A percentile compares a stretch with the other conserved stretches of the same genome.
Conservation (phyloP, 1,140 invertebrate species). For the Tetraneura akinire region DNA sequence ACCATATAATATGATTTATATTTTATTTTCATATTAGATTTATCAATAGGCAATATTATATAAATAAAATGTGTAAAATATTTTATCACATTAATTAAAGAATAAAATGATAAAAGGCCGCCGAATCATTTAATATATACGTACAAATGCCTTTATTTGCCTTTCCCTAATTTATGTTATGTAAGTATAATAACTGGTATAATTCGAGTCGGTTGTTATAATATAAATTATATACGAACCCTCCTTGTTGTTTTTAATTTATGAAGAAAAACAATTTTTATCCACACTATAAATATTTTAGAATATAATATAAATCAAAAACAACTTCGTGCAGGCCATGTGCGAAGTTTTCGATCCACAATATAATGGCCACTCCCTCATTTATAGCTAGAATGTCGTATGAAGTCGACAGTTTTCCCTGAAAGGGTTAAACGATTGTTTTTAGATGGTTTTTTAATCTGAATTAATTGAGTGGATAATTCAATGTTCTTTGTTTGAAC, state of each 20-base stretch:
- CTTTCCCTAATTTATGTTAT: too few species aligned
- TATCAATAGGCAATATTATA: too few species aligned
- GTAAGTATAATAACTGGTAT: not conserved
- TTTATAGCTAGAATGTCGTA: conserved; percentile 13
- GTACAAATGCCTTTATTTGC: too few species aligned
- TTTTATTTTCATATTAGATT: too few species aligned
- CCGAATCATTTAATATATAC: too few species aligned
- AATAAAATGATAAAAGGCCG: too few species aligned
- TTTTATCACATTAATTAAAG: too few species aligned
- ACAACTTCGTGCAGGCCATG: conserved; percentile 20
- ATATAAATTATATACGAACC: not conserved
- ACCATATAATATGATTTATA: too few species aligned
- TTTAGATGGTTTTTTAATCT: conserved; percentile 48
- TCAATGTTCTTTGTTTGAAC: conserved; percentile 27
- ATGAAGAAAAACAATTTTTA: conserved; percentile 23
- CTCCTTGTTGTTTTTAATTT: not conserved
- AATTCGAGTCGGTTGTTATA: not conserved
- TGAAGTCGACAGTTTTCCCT: conserved; percentile 33
- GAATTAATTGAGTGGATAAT: conserved; percentile 45
- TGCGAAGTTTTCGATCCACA: conserved; percentile 33
- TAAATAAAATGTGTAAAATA: too few species aligned
- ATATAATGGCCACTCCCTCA: conserved; percentile 26
- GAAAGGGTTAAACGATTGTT: conserved; percentile 49
- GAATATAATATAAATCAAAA: conserved; percentile 30
- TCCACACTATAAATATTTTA: conserved; percentile 7